These are phyloP conservation scores for Setophaga petechia DNA, from an alignment of 2,113 vertebrate genomes.

Conservation along the genomic window DNA sequence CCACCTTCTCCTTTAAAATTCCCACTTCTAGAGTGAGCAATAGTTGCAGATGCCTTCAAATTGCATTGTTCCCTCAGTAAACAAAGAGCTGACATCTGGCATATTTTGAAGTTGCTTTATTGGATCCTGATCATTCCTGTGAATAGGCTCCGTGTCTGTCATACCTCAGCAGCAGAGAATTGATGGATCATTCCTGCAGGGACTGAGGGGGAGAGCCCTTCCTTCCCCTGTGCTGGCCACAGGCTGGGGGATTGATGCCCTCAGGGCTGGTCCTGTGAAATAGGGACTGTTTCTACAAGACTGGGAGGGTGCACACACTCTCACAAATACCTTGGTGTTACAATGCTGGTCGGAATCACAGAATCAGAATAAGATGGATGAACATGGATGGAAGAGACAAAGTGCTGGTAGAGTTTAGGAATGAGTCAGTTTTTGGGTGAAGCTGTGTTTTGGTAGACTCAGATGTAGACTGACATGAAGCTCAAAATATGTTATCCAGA, in stretches of 20 bases:
- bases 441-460: not conserved
- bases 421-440: not conserved
- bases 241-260: not conserved
- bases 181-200: not conserved
- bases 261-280: not conserved
- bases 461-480: not conserved
- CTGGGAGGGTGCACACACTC: rapidly evolving
- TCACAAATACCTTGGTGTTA: not conserved
- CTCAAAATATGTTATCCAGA: not conserved
- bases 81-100: slow-evolving; percentile 39
- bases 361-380: not conserved
- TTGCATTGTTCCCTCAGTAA: not conserved
- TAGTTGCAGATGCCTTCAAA: slow-evolving; percentile 11
- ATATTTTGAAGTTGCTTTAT: slow-evolving; percentile 18
- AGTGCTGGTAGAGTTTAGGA: not conserved
- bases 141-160: not conserved
- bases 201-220: not conserved
- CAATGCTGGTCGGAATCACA: not conserved
- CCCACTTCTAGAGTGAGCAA: not conserved
- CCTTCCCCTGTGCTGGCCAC: not conserved
- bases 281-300: rapidly evolving
- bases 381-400: not conserved
- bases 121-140: not conserved
- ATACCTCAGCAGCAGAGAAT: not conserved
- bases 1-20: slow-evolving; percentile 27